phyloP scores from a whole-genome alignment of 2,113 vertebrate species.

The Platichthys flesus region DNA sequence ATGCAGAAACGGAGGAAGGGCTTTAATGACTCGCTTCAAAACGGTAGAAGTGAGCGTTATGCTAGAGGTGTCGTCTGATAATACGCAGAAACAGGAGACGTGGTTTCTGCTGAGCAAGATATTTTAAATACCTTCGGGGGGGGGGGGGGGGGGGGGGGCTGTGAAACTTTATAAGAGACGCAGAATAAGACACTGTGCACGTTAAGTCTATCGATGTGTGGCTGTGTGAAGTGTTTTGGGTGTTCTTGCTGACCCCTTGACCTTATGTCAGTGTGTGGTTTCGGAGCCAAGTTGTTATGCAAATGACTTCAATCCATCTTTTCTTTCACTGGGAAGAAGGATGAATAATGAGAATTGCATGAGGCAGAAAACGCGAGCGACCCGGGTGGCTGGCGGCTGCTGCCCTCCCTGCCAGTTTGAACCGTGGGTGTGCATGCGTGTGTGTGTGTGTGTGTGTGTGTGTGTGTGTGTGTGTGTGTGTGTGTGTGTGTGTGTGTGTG shows the following conservation, averaged over 20 bases:
- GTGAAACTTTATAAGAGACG: not conserved
- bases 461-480: not conserved
- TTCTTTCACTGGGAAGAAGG: constrained; percentile 16
- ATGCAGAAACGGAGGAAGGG: constrained; percentile 13
- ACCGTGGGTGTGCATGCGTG: not conserved
- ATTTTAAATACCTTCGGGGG: constrained; percentile 11
- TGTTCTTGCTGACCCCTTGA: not conserved
- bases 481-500: not conserved
- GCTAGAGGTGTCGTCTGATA: constrained; percentile 4
- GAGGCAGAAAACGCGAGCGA: constrained; percentile 59
- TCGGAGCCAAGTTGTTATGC: constrained; percentile 1
- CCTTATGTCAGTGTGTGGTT: not conserved
- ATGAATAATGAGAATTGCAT: constrained; percentile 60
- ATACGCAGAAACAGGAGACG: not conserved
- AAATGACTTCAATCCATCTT: constrained; percentile 27
- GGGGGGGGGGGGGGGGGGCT: not conserved
- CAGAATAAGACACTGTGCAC: not conserved
- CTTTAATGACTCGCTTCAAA: constrained; percentile 29
- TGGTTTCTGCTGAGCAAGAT: constrained; percentile 33
- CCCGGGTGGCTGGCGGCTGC: constrained; percentile 7
- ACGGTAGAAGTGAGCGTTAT: constrained; percentile 4
- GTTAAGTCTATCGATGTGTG: no score
- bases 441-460: not conserved
- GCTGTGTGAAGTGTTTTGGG: not conserved
- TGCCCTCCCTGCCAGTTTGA: constrained; percentile 36